These are phyloP conservation scores for Bergia puertoricense DNA, from an alignment of 92 coral and sea anemone genomes.

Conservation along the genomic window DNA sequence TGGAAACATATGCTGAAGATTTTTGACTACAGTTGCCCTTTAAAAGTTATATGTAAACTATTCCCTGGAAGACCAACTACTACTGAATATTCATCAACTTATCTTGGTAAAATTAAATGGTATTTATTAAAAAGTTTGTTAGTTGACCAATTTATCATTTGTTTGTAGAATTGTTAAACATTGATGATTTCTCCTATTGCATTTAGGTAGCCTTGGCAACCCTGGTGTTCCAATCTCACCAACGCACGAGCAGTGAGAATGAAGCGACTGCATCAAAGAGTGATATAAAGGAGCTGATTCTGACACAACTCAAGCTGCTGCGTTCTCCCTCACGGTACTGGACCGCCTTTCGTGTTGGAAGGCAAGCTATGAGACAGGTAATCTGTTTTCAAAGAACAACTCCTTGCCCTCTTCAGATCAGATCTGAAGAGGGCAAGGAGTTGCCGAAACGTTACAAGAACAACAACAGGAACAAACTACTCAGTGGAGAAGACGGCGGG, in stretches of 20 bases:
- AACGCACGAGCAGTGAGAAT: conserved; percentile 43
- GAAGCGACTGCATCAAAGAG: conserved; percentile 43
- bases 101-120: too few relatives aligned
- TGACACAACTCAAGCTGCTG: conserved; percentile 60
- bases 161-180: background rate
- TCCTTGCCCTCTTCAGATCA: background rate
- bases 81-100: too few relatives aligned
- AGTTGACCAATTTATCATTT: background rate
- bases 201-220: conserved; percentile 58
- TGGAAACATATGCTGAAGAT: too few relatives aligned
- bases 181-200: background rate
- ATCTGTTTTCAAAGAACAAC: background rate
- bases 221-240: conserved; percentile 88
- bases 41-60: too few relatives aligned
- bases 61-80: too few relatives aligned
- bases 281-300: conserved; percentile 60
- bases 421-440: too few relatives aligned
- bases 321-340: conserved; percentile 72
- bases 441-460: too few relatives aligned
- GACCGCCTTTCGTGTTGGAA: conserved; percentile 88
- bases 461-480: too few relatives aligned
- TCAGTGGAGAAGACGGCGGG: too few relatives aligned
- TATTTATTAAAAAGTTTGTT: too few relatives aligned
- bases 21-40: too few relatives aligned
- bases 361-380: conserved; percentile 96